Base-by-base conservation (phyloP, 2,113 vertebrate genomes). In the Antigone vipio region DNA sequence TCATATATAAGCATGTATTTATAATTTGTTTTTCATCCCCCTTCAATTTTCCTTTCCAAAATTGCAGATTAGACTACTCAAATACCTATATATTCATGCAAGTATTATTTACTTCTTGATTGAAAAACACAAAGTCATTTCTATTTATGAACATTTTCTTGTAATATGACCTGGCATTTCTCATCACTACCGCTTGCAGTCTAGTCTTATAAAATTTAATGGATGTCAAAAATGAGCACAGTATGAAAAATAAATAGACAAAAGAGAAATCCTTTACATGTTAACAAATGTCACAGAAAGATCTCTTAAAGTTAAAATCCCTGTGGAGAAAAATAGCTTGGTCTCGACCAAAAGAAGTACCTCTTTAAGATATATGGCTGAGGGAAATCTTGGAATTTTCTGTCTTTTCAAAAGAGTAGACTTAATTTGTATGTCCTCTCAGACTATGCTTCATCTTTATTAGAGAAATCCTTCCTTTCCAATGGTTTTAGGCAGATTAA, bases 401-500 rank as follows among this genome's bases (percentile, higher is more conserved):
- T 96, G 44, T 59, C 89, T 93, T 93, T 97, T 95, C 68, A 82
- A 95, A 97, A 94, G 77, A 93, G 56, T 62, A 88, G 91, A 72
- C 93, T 94, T 96, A 94, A 95, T 95, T 94, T 96, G 92, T 94
- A 55, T 88, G 94, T 94, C 63, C 86, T 96, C 93, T 92, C 79
- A 97, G 85, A 96, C 86, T 72, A 73, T 75, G 91, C 91, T 97
- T 96, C 95, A 86, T 96, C 96, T 98, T 98, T 97, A 96, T 95
- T 97, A 98, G 95, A 96, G 76, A 93, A 89, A 94, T 91, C 82
- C 97, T 97, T 98, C 92, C 94, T 97, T 97, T 97, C 93, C 95
- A 97, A 81, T 98, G 92, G 94, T 98, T 97, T 98, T 98, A 97
- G 97, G 86, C 97, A 97, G 98, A 98, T 98, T 98, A 98, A 97